Evolutionary conservation across 2,797 vertebrate species (phyloP), one percentile per base, ranked within the genome.

Genomic region (Cyprinodon diabolis): DNA sequence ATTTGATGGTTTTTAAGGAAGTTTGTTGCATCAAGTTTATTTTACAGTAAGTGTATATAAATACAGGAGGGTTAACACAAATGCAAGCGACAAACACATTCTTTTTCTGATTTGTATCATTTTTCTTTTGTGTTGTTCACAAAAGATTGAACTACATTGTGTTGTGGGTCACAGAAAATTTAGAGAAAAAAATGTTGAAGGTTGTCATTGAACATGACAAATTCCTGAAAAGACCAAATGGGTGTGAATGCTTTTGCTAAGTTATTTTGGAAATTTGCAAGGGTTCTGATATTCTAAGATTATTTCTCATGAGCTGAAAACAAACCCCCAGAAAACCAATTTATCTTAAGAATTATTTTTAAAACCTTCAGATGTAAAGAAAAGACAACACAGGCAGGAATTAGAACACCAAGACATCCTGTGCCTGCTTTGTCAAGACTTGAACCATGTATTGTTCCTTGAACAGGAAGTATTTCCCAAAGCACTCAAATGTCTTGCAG

Each of bases 391-490:
- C 19, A 43, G 37, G 9, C 37, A 1, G 37, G 60, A 63, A 13
- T 43, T 21, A 43, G 19, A 63, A n/a, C 9, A 6, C 37, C 37
- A n/a, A 43, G 60, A 37, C 60, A 21, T 43, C 37, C 60, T 21
- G 60, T 21, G 9, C 37, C 37, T 43, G 37, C 37, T 63, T 63
- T 63, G 60, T 63, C 43, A 60, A 47, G 37, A 52, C 60, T 35
- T 75, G 51, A 60, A 63, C 45, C 49, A 69, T 1, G 5, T 68
- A 25, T 54, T 49, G 51, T 57, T 58, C 65, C 54, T 69, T 62
- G 69, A 71, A 75, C 65, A 3, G 49, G 25, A 45, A 55, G 48
- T 14, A 56, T 70, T 78, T 69, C 76, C 75, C 72, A 69, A 49
- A 43, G 14, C 43, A 51, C 37, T 58, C 25, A 74, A 56, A 74